These are phyloP conservation scores for Drosophila mulleri DNA, from an alignment of 2,888 invertebrate genomes.

Conservation along the genomic window DNA sequence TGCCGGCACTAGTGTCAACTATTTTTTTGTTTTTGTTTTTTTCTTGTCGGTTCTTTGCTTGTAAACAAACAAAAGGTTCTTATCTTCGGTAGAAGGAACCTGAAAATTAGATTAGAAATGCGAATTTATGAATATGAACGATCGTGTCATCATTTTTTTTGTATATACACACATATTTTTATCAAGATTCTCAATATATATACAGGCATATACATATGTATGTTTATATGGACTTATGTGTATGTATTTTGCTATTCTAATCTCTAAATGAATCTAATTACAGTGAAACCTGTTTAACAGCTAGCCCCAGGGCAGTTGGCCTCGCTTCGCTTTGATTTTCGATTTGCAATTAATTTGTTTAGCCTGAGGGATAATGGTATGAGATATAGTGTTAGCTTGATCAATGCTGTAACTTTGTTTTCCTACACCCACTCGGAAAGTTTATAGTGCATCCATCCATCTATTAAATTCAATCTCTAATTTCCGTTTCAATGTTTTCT, in stretches of 20 bases:
- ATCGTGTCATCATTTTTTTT: conserved; percentile 30
- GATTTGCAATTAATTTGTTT: conserved; percentile 35
- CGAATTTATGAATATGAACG: conserved; percentile 23
- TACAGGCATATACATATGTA: no score
- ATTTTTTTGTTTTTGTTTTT: background rate
- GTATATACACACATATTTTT: conserved; percentile 5
- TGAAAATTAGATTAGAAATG: conserved; percentile 21
- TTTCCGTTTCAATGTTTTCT: conserved; percentile 9
- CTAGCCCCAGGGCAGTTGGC: conserved; percentile 35
- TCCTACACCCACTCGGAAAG: conserved; percentile 5
- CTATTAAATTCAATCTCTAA: conserved; percentile 4
- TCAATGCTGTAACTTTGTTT: conserved; percentile 2
- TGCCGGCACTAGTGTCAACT: conserved; percentile 29
- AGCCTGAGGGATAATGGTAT: conserved; percentile 7
- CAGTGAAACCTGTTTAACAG: conserved; percentile 57
- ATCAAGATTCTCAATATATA: conserved; percentile 33
- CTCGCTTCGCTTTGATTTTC: conserved; percentile 30
- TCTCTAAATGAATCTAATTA: conserved; percentile 63
- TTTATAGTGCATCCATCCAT: conserved; percentile 6
- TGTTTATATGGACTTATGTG: background rate
- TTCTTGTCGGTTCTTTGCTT: conserved; percentile 15
- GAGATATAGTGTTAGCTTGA: conserved; percentile 5
- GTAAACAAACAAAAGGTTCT: conserved; percentile 58
- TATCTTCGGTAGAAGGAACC: conserved; percentile 29
- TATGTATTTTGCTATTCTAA: conserved; percentile 43